Evolutionary conservation across 2,113 vertebrate genomes (phyloP), one percentile per base, ranked within the genome.

Genomic region (Neolamprologus sp.): DNA sequence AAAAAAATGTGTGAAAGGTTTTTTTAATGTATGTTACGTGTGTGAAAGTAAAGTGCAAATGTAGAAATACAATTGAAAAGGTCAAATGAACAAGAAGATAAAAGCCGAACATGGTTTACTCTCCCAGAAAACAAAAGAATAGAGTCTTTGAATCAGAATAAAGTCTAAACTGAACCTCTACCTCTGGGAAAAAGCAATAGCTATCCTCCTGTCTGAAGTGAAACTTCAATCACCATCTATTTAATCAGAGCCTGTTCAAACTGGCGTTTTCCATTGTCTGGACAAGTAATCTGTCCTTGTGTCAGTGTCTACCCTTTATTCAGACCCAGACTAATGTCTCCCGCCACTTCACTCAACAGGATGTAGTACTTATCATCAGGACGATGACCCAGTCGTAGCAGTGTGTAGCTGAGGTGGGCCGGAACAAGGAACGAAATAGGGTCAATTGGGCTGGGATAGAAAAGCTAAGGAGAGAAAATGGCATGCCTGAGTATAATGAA

Each of bases 311-410:
- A 71, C 79, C 82, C 73, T 84, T 85, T 81, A 88, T 89, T 94
- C 87, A 92, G 90, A 82, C 87, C 54, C 9, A 53, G 54, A 81
- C 88, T 88, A 92, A 88, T 92, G 91, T 84, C 83, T 82, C 87
- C 45, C 13, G 54, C 89, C 88, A 93, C 92, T 93, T 92, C 87
- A 90, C 92, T 92, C 92, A 91, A 91, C 87, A 90, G 92, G 85
- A 92, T 87, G 87, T 85, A 80, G 91, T 88, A 92, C 91, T 95
- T 95, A 95, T 91, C 91, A 93, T 92, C 93, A 94, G 90, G 89
- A 91, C 85, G 89, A 91, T 90, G 88, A 91, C 87, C 85, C 9
- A 45, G 88, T 84, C 63, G 84, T 80, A 81, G 78, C 88, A 28
- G 71, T 78, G 83, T 84, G 73, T 9, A 87, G 82, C 81, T 51